phyloP scores from a whole-genome alignment of 2,888 invertebrate genomes.

The Sipha maydis region DNA sequence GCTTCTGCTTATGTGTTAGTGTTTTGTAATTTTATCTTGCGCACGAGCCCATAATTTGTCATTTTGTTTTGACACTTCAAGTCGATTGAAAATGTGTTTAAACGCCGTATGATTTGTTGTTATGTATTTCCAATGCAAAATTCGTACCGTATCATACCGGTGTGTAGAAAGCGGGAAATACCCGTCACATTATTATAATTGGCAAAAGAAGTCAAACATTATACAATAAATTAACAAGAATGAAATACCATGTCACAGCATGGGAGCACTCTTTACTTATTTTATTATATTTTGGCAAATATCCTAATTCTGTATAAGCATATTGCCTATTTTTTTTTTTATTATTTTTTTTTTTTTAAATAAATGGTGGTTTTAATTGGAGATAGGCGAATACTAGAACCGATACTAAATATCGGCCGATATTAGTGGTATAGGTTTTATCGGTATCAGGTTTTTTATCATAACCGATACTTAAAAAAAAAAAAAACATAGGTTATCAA shows the following conservation, averaged over 20 bases:
- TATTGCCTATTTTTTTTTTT: neutral
- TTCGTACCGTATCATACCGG: neutral
- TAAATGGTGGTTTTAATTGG: too few relatives aligned
- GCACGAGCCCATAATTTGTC: slow-evolving; percentile 12
- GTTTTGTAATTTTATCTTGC: neutral
- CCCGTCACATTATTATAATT: slow-evolving; percentile 18
- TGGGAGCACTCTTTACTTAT: neutral
- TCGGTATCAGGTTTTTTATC: too few relatives aligned
- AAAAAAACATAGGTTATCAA: too few relatives aligned
- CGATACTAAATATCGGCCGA: too few relatives aligned
- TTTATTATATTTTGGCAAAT: slow-evolving; percentile 36
- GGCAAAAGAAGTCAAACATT: slow-evolving; percentile 1
- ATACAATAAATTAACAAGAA: slow-evolving; percentile 26
- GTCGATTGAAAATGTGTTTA: neutral
- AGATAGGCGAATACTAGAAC: too few relatives aligned
- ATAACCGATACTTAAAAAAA: too few relatives aligned
- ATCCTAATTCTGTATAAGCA: slow-evolving; percentile 17
- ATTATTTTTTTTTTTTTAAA: neutral
- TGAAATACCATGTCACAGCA: slow-evolving; percentile 36
- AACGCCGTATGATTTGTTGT: neutral
- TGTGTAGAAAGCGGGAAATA: slow-evolving; percentile 7
- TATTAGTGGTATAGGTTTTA: too few relatives aligned
- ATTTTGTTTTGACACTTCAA: slow-evolving; percentile 29
- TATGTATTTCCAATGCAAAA: neutral
- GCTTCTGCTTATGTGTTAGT: neutral